These are phyloP conservation scores for Druon quercuslanigerum DNA, from an alignment of 1,140 invertebrate genomes.

Conservation along the genomic window DNA sequence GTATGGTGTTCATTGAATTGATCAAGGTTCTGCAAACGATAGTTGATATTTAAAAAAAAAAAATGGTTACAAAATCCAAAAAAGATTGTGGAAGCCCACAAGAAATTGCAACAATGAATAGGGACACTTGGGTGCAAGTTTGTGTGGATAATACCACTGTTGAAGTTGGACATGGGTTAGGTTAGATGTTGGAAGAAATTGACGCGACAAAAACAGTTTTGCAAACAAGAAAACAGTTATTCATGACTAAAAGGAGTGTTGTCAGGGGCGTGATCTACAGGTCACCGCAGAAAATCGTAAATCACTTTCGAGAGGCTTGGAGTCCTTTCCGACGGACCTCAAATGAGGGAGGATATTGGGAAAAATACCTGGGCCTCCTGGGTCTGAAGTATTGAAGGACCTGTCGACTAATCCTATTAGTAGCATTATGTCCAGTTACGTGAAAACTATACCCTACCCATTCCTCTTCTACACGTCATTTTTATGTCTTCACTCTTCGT, in stretches of 20 bases:
- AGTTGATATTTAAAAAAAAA: too few species aligned
- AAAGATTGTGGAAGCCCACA: too few species aligned
- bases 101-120: not conserved
- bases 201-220: not conserved
- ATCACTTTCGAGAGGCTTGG: constrained; percentile 47
- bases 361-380: not conserved
- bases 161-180: not conserved
- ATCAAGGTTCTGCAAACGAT: too few species aligned
- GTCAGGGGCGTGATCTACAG: constrained; percentile 56
- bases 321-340: constrained; percentile 7
- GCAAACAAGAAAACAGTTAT: not conserved
- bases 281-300: constrained; percentile 57
- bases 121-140: not conserved
- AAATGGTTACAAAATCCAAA: too few species aligned
- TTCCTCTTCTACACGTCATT: constrained; percentile 16
- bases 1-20: too few species aligned
- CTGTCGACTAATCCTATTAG: constrained; percentile 64
- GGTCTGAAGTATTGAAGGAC: constrained; percentile 33
- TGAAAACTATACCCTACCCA: constrained; percentile 44
- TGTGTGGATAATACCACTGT: not conserved
- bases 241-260: constrained; percentile 45
- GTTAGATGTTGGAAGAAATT: not conserved
- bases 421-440: constrained; percentile 44
- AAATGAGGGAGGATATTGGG: not conserved
- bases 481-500: not conserved